These are phyloP conservation scores for Tetrax tetrax DNA, from an alignment of 2,113 vertebrate genomes.

Conservation along the genomic window DNA sequence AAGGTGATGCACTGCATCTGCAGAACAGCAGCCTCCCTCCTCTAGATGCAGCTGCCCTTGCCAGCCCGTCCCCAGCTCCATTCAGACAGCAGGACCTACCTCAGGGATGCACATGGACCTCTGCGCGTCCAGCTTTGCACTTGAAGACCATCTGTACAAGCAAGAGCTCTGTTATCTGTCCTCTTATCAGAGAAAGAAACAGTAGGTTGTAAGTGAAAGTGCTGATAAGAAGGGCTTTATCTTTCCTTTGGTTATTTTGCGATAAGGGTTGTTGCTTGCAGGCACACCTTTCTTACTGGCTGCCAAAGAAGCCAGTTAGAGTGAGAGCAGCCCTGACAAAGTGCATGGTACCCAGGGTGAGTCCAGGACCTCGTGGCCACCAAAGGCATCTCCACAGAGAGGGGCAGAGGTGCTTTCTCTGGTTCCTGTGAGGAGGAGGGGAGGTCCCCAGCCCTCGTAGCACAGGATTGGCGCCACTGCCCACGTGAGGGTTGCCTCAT, in stretches of 20 bases:
- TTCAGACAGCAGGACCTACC: background rate
- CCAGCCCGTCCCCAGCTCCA: background rate
- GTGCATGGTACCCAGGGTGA: fast-evolving
- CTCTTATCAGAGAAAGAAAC: background rate
- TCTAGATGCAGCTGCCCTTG: background rate
- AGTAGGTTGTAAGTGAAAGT: background rate
- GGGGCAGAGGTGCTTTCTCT: background rate
- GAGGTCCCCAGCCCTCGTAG: background rate
- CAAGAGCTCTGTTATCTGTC: background rate
- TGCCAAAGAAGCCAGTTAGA: background rate
- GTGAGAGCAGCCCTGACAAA: background rate
- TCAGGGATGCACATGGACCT: background rate
- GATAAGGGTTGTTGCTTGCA: background rate
- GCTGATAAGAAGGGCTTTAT: constrained; percentile 5
- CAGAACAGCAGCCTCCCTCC: background rate
- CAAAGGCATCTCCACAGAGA: background rate
- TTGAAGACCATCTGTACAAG: background rate
- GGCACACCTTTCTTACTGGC: background rate
- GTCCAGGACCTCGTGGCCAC: background rate
- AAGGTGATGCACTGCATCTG: background rate
- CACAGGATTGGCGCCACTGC: background rate
- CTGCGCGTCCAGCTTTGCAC: fast-evolving
- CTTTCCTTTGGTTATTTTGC: background rate
- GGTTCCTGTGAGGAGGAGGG: background rate
- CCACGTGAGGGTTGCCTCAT: fast-evolving